Evolutionary conservation across 2,113 vertebrate genomes (phyloP).

Genomic region (Muntiacus muntjak): DNA sequence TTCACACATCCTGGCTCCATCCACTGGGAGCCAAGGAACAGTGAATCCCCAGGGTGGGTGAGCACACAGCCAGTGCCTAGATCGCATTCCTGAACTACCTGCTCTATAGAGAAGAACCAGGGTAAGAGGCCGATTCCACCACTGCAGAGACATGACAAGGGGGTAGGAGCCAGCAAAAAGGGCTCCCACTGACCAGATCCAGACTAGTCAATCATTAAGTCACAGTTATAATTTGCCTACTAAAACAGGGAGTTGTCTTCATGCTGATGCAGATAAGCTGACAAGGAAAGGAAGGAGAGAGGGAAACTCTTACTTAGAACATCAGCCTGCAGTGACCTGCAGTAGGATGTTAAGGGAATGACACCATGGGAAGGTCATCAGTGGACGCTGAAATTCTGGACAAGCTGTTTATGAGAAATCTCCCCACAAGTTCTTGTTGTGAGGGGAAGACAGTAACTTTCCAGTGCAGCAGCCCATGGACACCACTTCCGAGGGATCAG

Average conservation of each 20-base stretch:
- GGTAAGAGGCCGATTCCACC: rapidly evolving
- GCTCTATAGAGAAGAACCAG: neutral
- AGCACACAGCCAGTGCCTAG: neutral
- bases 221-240: rapidly evolving
- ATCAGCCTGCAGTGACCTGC: no score
- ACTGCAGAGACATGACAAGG: rapidly evolving
- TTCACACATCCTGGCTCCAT: rapidly evolving
- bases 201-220: neutral
- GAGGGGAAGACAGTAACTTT: neutral
- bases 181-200: neutral
- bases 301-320: neutral
- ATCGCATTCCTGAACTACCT: neutral
- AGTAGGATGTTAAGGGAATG: neutral
- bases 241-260: neutral
- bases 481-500: rapidly evolving
- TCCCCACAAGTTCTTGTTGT: neutral
- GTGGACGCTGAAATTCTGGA: no score
- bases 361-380: rapidly evolving
- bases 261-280: neutral
- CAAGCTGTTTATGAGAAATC: rapidly evolving
- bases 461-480: neutral
- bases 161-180: rapidly evolving
- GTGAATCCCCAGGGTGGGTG: neutral
- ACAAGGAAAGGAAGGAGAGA: no score
- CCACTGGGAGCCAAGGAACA: neutral